Evolutionary conservation across 2,888 invertebrate genomes (phyloP).

Genomic region (Tipula vernalis): DNA sequence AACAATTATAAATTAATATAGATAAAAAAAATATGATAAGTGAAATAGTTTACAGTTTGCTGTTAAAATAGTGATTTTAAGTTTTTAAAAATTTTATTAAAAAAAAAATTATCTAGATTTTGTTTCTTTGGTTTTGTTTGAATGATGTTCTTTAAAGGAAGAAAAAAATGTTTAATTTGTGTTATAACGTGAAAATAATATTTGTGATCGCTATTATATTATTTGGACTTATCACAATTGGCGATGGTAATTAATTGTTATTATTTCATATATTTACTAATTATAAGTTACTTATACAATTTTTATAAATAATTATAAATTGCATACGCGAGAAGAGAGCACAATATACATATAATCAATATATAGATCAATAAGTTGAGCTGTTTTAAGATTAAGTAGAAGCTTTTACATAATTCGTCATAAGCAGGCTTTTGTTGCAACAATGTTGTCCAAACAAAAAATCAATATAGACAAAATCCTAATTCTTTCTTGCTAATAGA

Average conservation of each 20-base stretch:
- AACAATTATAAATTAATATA: background rate
- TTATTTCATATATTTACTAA: background rate
- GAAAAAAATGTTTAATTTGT: slow-evolving; percentile 10
- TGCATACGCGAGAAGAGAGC: too few species aligned
- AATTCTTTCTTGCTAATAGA: too few species aligned
- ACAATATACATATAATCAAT: too few species aligned
- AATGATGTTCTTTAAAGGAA: slow-evolving; percentile 10
- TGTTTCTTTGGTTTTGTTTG: background rate
- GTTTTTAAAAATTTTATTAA: background rate
- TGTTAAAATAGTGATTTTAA: background rate
- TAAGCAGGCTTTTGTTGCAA: too few species aligned
- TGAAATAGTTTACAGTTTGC: background rate
- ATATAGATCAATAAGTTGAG: too few species aligned
- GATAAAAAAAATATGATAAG: background rate
- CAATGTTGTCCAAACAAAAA: too few species aligned
- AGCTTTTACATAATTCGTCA: too few species aligned
- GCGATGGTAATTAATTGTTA: background rate
- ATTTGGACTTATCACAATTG: slow-evolving; percentile 7
- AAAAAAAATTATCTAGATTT: background rate
- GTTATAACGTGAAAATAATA: slow-evolving; percentile 7
- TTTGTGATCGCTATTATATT: background rate
- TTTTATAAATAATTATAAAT: too few species aligned
- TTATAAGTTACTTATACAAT: background rate
- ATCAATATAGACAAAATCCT: too few species aligned
- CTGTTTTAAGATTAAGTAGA: too few species aligned